Evolutionary conservation across 1,140 invertebrate genomes (phyloP).

Genomic region (Neuroterus valhalla): DNA sequence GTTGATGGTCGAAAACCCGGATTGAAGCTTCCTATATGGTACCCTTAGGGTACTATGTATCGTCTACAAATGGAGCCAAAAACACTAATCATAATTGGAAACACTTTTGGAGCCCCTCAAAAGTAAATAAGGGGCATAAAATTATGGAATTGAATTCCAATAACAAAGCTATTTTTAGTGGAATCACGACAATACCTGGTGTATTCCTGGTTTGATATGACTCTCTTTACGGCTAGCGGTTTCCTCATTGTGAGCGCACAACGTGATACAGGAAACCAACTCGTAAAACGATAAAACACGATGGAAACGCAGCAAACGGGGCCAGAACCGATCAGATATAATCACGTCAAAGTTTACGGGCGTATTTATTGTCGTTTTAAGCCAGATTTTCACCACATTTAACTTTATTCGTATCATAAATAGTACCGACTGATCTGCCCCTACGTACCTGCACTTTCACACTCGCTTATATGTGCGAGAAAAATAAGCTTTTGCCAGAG

Average conservation of each 20-base stretch:
- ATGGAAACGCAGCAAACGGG: constrained; percentile 39
- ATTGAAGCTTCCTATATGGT: no score
- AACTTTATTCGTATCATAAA: constrained; percentile 57
- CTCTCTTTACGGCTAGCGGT: constrained; percentile 37
- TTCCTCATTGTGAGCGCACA: constrained; percentile 32
- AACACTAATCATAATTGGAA: no score
- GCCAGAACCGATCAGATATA: constrained; percentile 48
- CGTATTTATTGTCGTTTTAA: constrained; percentile 54
- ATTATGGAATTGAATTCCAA: background rate
- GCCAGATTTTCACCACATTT: constrained; percentile 58
- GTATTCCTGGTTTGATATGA: constrained; percentile 6
- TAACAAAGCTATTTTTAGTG: background rate
- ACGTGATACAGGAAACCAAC: constrained; percentile 36
- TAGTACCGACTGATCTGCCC: constrained; percentile 34
- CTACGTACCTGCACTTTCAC: background rate
- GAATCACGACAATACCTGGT: constrained; percentile 21
- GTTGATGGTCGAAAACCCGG: no score
- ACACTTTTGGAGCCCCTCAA: background rate
- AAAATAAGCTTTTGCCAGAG: constrained; percentile 17
- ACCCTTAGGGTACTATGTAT: no score
- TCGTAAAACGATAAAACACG: constrained; percentile 51
- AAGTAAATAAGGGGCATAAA: background rate
- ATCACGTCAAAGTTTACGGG: constrained; percentile 54
- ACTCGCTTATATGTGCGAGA: background rate
- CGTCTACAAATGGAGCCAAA: no score